Conservation (phyloP, 92 coral and sea anemone species). For the Epizoanthus illoricatus region DNA sequence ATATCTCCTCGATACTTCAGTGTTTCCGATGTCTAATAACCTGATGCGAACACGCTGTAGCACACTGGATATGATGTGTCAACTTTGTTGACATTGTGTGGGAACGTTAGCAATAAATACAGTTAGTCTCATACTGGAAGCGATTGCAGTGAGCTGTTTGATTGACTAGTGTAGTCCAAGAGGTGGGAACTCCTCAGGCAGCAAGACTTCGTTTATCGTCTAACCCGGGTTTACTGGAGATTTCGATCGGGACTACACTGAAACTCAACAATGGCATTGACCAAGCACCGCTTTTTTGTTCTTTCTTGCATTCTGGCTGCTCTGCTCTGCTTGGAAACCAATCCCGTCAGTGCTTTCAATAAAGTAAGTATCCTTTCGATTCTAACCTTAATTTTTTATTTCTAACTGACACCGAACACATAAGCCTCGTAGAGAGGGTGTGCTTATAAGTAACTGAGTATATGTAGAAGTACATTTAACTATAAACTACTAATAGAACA, state of each 20-base stretch:
- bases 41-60: background rate
- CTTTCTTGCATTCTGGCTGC: background rate
- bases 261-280: background rate
- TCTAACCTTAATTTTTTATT: background rate
- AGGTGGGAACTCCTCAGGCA: background rate
- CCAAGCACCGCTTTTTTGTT: background rate
- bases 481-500: no score
- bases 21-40: conserved; percentile 21
- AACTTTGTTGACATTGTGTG: conserved; percentile 24
- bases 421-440: no score
- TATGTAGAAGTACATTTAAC: no score
- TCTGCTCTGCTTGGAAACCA: conserved; percentile 4
- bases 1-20: conserved; percentile 10
- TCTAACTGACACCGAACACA: background rate
- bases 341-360: background rate
- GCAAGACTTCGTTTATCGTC: background rate
- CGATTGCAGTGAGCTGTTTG: conserved; percentile 5
- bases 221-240: no score
- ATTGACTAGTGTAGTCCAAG: background rate
- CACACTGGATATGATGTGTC: conserved; percentile 12
- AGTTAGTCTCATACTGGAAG: background rate
- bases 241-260: background rate
- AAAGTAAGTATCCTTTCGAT: background rate
- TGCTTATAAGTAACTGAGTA: no score
- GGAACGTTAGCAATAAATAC: conserved; percentile 28